A percentile compares a stretch with the other conserved stretches of the same genome.
Conservation (phyloP, 2,797 vertebrate genomes). For the Odontamblyopus lacepedii region DNA sequence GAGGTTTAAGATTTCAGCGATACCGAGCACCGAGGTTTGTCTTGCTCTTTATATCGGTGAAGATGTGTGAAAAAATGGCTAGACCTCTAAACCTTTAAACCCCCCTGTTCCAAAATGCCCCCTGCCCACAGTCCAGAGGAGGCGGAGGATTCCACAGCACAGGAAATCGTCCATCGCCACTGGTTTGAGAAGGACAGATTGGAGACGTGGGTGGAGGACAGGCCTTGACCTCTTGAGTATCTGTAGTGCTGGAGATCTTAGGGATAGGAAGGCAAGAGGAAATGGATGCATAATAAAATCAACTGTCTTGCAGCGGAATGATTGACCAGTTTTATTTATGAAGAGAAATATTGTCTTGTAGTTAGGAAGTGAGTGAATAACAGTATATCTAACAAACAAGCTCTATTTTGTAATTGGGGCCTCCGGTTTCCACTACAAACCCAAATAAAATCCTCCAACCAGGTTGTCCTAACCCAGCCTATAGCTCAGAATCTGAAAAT, state of each 20-base stretch:
- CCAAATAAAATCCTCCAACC: no score
- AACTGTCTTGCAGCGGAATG: conserved; percentile 15
- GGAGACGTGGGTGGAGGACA: conserved; percentile 46
- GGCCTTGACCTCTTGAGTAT: conserved; percentile 50
- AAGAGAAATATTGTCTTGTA: background rate
- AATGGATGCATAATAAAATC: conserved; percentile 42
- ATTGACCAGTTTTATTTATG: conserved; percentile 5
- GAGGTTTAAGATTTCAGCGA: conserved; percentile 77
- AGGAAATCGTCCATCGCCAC: conserved; percentile 68
- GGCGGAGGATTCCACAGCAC: conserved; percentile 44
- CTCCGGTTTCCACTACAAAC: no score
- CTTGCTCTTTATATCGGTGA: conserved; percentile 71
- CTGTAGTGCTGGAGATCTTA: conserved; percentile 25
- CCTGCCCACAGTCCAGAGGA: conserved; percentile 47
- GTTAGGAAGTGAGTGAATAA: background rate
- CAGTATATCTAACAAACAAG: no score
- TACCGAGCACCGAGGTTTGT: conserved; percentile 68
- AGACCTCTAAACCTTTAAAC: conserved; percentile 44
- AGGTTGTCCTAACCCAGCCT: background rate
- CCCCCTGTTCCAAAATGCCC: conserved; percentile 44
- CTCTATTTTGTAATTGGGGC: no score
- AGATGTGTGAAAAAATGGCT: conserved; percentile 76
- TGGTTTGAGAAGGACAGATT: conserved; percentile 55
- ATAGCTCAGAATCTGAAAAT: background rate
- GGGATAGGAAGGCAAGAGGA: conserved; percentile 26